Conservation (phyloP, 1,140 invertebrate species). For the Hermatobates lingyangjiaoensis region DNA sequence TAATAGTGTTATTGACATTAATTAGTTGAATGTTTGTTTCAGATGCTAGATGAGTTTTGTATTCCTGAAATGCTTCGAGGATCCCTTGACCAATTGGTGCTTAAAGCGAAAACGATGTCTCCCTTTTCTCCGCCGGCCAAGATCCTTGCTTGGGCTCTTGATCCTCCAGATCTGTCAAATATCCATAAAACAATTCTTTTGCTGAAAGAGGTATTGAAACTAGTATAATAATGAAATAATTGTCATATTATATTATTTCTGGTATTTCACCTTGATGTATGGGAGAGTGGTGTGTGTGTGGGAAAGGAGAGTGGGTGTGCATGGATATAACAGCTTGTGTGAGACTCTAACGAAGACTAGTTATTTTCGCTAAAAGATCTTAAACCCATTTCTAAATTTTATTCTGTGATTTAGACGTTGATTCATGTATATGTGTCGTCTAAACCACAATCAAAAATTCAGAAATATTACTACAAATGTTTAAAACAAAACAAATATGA, state of each 20-base stretch:
- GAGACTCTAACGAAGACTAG: too few species aligned
- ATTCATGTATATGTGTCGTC: too few species aligned
- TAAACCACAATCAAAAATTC: too few species aligned
- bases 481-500: too few species aligned
- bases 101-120: constrained; percentile 64
- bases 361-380: too few species aligned
- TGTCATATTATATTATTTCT: neutral
- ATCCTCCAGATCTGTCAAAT: constrained; percentile 68
- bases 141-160: constrained; percentile 63
- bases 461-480: too few species aligned
- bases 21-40: constrained; percentile 12
- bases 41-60: constrained; percentile 32
- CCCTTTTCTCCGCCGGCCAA: constrained; percentile 58
- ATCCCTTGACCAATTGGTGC: constrained; percentile 64
- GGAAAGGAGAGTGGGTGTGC: too few species aligned
- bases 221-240: constrained; percentile 1
- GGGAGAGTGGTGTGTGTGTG: too few species aligned
- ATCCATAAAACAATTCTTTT: constrained; percentile 60
- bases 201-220: constrained; percentile 75
- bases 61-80: constrained; percentile 60
- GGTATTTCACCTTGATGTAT: neutral
- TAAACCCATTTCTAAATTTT: too few species aligned
- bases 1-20: neutral
- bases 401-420: too few species aligned
- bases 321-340: too few species aligned